phyloP scores from a whole-genome alignment of 2,113 vertebrate genomes.

The Aspiorhynchus laticeps region DNA sequence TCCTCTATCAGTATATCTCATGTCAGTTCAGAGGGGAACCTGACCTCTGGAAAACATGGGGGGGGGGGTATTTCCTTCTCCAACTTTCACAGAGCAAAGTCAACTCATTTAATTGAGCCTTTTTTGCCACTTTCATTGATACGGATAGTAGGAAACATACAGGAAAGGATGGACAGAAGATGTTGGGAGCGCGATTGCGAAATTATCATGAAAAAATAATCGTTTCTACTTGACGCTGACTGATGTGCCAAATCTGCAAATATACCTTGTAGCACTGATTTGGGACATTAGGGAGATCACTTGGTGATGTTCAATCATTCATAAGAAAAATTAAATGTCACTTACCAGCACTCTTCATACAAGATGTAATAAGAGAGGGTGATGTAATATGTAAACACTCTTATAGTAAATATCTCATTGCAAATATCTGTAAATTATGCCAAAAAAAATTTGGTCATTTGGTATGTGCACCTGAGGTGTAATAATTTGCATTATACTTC shows the following conservation, averaged over 20 bases:
- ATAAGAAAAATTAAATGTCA: constrained; percentile 5
- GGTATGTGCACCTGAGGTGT: not conserved
- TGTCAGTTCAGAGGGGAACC: constrained; percentile 2
- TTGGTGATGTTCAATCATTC: constrained; percentile 4
- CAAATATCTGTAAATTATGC: not conserved
- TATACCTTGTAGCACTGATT: constrained; percentile 23
- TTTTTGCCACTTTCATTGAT: not conserved
- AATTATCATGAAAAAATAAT: not conserved
- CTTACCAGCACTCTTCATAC: not conserved
- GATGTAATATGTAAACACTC: not conserved
- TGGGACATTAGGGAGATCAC: not conserved
- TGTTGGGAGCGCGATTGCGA: not conserved
- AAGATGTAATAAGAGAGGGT: not conserved
- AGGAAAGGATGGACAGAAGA: not conserved
- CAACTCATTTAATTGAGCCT: not conserved
- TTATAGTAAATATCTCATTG: not conserved
- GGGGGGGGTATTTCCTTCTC: not conserved
- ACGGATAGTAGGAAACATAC: no score
- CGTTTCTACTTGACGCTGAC: not conserved
- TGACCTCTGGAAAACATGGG: not conserved
- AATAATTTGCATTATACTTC: not conserved
- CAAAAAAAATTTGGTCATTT: not conserved
- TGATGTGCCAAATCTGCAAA: not conserved
- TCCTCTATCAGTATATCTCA: constrained; percentile 18
- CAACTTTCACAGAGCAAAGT: not conserved